Evolutionary conservation across 2,888 invertebrate genomes (phyloP).

Genomic region (Argyra leucocephala): DNA sequence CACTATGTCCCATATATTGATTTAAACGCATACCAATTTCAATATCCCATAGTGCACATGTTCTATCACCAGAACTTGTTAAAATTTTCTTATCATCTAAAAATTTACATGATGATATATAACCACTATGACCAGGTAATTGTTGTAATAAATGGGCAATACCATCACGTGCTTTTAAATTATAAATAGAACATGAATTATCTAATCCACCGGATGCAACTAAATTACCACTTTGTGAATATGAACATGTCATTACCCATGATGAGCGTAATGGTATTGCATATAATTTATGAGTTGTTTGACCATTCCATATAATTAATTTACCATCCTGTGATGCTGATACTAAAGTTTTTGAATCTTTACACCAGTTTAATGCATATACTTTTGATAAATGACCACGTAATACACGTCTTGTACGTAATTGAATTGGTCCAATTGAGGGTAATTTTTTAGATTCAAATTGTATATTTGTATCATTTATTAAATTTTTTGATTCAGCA

Average conservation of each 20-base stretch:
- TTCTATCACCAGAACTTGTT: constrained; percentile 97
- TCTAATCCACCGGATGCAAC: constrained; percentile 97
- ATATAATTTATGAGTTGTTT: constrained; percentile 96
- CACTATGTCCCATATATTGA: constrained; percentile 93
- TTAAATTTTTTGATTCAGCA: constrained; percentile 21
- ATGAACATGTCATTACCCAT: constrained; percentile 99
- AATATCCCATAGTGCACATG: constrained; percentile 97
- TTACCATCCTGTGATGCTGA: constrained; percentile 98
- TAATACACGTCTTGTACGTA: constrained; percentile 92
- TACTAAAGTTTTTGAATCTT: constrained; percentile 91
- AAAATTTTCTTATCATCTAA: constrained; percentile 92
- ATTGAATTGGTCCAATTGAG: constrained; percentile 93
- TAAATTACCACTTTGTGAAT: constrained; percentile 93
- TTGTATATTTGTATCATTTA: constrained; percentile 81
- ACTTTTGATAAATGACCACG: constrained; percentile 97
- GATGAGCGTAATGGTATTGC: constrained; percentile 95
- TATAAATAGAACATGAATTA: constrained; percentile 96
- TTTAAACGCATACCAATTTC: constrained; percentile 97
- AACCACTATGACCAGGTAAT: constrained; percentile 94
- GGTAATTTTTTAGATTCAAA: constrained; percentile 91
- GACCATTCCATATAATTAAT: constrained; percentile 97
- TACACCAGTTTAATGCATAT: constrained; percentile 99
- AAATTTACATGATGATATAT: constrained; percentile 95
- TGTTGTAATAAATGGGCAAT: constrained; percentile 94
- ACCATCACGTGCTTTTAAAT: constrained; percentile 89